Evolutionary conservation across 2,113 vertebrate genomes (phyloP).

Genomic region (Silurus glanis): DNA sequence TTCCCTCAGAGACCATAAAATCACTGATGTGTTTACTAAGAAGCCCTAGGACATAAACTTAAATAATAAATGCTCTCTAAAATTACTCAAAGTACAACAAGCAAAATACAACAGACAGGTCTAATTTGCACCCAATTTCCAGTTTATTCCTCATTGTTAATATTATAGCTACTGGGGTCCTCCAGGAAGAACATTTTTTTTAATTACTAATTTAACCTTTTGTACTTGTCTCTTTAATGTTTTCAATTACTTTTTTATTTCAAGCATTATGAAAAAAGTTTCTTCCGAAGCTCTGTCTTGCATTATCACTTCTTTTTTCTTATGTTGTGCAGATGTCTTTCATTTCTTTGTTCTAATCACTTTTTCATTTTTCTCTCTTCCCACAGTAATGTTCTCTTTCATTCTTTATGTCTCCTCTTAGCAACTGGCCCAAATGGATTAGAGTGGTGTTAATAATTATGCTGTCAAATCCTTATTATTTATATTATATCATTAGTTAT

Average conservation of each 20-base stretch:
- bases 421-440: not conserved
- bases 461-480: conserved; percentile 9
- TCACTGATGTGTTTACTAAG: not conserved
- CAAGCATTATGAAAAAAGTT: not conserved
- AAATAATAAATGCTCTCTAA: not conserved
- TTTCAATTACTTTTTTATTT: not conserved
- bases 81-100: not conserved
- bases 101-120: not conserved
- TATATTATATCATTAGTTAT: no score
- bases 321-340: not conserved
- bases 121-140: not conserved
- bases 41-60: not conserved
- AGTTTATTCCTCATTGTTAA: not conserved
- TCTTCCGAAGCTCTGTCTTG: not conserved
- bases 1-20: not conserved
- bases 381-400: not conserved
- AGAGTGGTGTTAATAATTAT: conserved; percentile 15
- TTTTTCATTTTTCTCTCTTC: not conserved
- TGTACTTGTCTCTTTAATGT: not conserved
- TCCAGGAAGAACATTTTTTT: conserved; percentile 5
- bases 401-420: not conserved
- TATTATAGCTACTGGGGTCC: not conserved
- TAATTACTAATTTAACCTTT: not conserved
- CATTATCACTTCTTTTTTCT: not conserved
- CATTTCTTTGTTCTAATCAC: not conserved